A percentile compares a stretch with the other conserved stretches of the same genome.
Conservation (phyloP, 2,888 invertebrate species). For the Xylota sylvarum region DNA sequence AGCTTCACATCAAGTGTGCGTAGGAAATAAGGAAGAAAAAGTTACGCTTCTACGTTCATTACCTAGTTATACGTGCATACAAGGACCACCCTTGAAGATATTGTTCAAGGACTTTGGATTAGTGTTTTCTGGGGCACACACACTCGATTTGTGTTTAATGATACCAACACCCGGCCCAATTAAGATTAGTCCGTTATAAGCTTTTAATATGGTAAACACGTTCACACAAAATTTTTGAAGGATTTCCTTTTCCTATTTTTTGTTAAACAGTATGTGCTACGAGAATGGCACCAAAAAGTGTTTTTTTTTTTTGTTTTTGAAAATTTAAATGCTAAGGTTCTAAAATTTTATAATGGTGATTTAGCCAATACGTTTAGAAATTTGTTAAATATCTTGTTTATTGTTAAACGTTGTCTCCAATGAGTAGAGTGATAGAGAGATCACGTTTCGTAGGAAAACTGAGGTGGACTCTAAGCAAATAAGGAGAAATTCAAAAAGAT, state of each 20-base stretch:
- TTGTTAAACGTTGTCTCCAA: too few relatives aligned
- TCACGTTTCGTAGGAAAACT: too few relatives aligned
- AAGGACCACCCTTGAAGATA: conserved; percentile 2
- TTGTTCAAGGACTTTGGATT: not conserved
- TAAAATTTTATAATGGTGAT: too few relatives aligned
- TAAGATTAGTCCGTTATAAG: conserved; percentile 49
- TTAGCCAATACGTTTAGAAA: too few relatives aligned
- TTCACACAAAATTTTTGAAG: conserved; percentile 18
- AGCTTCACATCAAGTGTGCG: not conserved
- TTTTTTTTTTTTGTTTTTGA: too few relatives aligned
- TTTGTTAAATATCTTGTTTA: too few relatives aligned
- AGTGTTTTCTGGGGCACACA: conserved; percentile 1
- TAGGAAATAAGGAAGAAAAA: not conserved
- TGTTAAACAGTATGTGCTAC: conserved; percentile 1
- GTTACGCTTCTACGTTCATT: not conserved
- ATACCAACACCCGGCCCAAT: conserved; percentile 27
- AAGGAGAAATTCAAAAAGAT: too few relatives aligned
- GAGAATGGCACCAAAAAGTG: not conserved
- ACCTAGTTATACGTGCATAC: conserved; percentile 23
- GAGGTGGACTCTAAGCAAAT: too few relatives aligned
- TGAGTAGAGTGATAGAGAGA: too few relatives aligned
- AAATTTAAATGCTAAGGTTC: too few relatives aligned
- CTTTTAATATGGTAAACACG: conserved; percentile 54
- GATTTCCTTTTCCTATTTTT: not conserved
- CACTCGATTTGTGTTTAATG: conserved; percentile 39